Evolutionary conservation across 2,888 invertebrate genomes (phyloP), one percentile per base, ranked within the genome.

Genomic region (Ommatoiulus sabulosus): DNA sequence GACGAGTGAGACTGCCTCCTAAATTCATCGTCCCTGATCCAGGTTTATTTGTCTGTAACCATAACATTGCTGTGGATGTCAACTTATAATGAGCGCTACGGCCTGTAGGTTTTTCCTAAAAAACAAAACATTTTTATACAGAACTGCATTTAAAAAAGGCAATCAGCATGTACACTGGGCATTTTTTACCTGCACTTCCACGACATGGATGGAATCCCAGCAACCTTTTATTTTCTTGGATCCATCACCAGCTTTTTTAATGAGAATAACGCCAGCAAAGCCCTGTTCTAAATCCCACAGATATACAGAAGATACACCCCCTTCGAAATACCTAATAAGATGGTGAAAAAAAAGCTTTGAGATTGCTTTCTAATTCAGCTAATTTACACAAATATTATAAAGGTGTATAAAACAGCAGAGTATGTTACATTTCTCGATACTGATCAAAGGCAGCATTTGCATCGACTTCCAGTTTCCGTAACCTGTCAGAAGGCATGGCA

Each of bases 161-260:
- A 10, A 80, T 80, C 35, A 72, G 35, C 63, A 88, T 43, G 44
- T 10, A 88, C 43, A 84, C 24, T 46, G 4, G 5, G 0, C 1
- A 35, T 43, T 48, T 87, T 90, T 85, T 91, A 93, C 94, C 91
- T 93, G 97, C 0, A 99, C 99, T 93, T 99, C 99, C 20, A 99
- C 97, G 0, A 99, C 99, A 92, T 99, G 99, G 92, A 99, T 98
- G 1, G 99, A 99, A 93, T 99, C 99, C 99, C 99, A 99, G 93
- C 99, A 99, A 0, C 99, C 99, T 93, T 98, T 98, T 91, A 99
- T 99, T 93, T 98, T 98, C 93, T 97, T 98, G 72, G 98, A 98
- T 20, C 99, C 99, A 93, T 99, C 99, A 0, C 99, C 99, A 0
- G 98, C 98, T 93, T 99, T 99, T 93, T 99, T 99, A 91, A 99